These are phyloP conservation scores for Zaprionus inermis DNA, from an alignment of 1,140 invertebrate genomes.

Conservation along the genomic window DNA sequence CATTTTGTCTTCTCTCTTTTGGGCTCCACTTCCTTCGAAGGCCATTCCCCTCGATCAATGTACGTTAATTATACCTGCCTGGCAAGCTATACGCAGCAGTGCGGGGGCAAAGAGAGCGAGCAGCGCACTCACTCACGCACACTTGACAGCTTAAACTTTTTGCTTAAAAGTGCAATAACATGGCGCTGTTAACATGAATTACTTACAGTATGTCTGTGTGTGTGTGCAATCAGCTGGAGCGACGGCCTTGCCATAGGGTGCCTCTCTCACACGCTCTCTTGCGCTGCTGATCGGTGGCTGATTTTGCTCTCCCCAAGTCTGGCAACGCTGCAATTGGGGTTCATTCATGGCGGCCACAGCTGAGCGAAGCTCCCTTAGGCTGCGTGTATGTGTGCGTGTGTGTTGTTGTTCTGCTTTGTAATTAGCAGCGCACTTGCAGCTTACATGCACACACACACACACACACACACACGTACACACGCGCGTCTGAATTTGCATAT, in stretches of 20 bases:
- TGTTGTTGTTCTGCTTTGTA: neutral
- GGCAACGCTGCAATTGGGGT: slow-evolving; percentile 24
- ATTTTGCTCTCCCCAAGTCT: slow-evolving; percentile 11
- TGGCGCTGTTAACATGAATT: slow-evolving; percentile 1
- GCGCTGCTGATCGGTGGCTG: slow-evolving; percentile 12
- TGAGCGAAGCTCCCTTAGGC: slow-evolving; percentile 8
- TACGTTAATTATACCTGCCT: slow-evolving; percentile 26
- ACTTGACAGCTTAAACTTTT: slow-evolving; percentile 8
- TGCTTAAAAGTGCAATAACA: slow-evolving; percentile 48
- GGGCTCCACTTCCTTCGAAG: slow-evolving; percentile 37
- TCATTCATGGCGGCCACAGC: slow-evolving; percentile 27
- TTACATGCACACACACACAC: slow-evolving; percentile 3
- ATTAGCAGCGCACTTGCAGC: neutral
- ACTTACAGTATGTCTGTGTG: neutral
- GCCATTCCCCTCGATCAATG: slow-evolving; percentile 37
- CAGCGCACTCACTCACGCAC: neutral
- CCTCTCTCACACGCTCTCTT: slow-evolving; percentile 9
- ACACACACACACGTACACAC: neutral
- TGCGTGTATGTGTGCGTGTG: neutral
- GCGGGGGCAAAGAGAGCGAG: neutral
- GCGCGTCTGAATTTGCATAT: slow-evolving; percentile 9
- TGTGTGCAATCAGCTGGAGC: slow-evolving; percentile 33
- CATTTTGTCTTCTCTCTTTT: slow-evolving; percentile 9
- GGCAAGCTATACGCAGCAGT: neutral
- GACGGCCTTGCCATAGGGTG: slow-evolving; percentile 23